A percentile compares a stretch with the other conserved stretches of the same genome.
Evolutionary conservation across 2,797 vertebrate genomes (phyloP).

Genomic region (Fundulus diaphanus): DNA sequence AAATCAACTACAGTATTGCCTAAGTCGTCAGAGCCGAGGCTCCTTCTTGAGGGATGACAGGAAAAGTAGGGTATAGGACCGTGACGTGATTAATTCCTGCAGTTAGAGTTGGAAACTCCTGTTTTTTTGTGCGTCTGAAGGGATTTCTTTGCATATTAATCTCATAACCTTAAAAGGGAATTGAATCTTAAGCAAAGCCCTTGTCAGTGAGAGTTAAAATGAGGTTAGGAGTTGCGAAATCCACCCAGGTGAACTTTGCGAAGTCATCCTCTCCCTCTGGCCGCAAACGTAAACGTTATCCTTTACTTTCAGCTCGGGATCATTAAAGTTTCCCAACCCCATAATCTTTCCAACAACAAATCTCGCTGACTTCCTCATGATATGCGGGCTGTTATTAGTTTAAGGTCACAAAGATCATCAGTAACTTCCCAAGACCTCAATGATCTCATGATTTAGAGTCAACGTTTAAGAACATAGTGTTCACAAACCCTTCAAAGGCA

Average conservation of each 20-base stretch:
- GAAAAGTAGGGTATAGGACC: constrained; percentile 6
- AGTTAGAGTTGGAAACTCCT: neutral
- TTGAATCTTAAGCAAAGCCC: constrained; percentile 1
- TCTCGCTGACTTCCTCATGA: constrained; percentile 47
- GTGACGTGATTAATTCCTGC: constrained; percentile 29
- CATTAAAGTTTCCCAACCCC: constrained; percentile 51
- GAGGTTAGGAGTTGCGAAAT: constrained; percentile 37
- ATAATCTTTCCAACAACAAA: constrained; percentile 34
- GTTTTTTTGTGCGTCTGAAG: neutral
- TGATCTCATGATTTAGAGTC: constrained; percentile 18
- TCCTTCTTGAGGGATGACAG: constrained; percentile 28
- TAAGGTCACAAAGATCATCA: constrained; percentile 20
- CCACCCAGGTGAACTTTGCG: constrained; percentile 18
- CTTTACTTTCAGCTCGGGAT: constrained; percentile 39
- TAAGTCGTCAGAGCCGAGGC: constrained; percentile 44
- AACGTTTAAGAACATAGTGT: neutral
- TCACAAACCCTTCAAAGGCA: neutral
- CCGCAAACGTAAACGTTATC: constrained; percentile 54
- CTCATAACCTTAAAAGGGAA: neutral
- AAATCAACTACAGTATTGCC: constrained; percentile 49
- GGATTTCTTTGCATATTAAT: neutral
- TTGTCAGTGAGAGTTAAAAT: constrained; percentile 16
- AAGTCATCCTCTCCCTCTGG: constrained; percentile 33
- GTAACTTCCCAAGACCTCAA: constrained; percentile 15
- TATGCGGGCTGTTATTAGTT: neutral